Base-by-base conservation (phyloP, 2,888 invertebrate species). In the Sinohyriopsis cumingii region DNA sequence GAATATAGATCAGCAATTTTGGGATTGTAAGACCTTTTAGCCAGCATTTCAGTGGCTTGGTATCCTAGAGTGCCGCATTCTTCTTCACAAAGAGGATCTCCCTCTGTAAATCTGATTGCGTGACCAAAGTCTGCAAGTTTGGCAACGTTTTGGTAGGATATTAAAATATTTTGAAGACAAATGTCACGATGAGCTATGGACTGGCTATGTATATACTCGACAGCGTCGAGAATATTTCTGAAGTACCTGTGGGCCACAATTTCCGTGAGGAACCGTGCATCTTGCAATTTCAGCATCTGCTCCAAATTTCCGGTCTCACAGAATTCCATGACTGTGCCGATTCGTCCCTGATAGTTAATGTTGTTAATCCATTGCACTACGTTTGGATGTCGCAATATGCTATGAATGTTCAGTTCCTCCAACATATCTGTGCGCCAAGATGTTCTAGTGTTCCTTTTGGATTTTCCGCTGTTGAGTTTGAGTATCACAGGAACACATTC, bases 111-210 rank as follows among this genome's bases (percentile, higher is more conserved):
- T 65, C 67, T 70, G 5, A 83, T 74, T 7, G 87, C 83, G 45
- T 84, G 81, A 15, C 86, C 85, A 65, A 88, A 86, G 71, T 88
- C 87, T 19, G 81, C 78, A 53, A 87, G 70, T 71, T 88, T 88
- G 55, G 82, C 67, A 28, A 74, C 78, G 75, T 86, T 85, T 66
- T 81, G 73, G 5, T 75, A 78, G 55, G 82, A 81, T 45, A 88
- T 77, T 19, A 88, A 77, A 53, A 88, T 80, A 71, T 88, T 87
- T 61, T 84, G 83, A 3, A 82, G 81, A 60, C 86, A 85, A 55
- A 88, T 72, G 78, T 88, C 86, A n/a, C 86, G 72, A 65, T 86
- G 86, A 15, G 84, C 83, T 33, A 80, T 77, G 33, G 82, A 81
- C 59, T 80, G 79, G 9, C 59, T 55, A 68, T 86, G 86, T 5